These are phyloP conservation scores for Parotocinclus haroldoi DNA, from an alignment of 2,797 vertebrate species.

Conservation along the genomic window DNA sequence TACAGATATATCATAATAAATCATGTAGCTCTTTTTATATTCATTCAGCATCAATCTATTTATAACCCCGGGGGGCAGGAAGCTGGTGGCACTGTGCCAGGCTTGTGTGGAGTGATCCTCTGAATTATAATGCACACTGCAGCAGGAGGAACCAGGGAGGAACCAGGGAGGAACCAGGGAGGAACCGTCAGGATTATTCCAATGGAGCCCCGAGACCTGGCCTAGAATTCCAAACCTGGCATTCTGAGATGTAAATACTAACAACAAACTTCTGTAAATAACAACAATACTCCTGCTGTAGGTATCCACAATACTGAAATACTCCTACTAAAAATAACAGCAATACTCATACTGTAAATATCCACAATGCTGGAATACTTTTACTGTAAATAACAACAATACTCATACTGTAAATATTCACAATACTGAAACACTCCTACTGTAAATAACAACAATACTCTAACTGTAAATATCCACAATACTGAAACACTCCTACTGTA, in stretches of 20 bases:
- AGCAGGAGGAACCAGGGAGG: constrained; percentile 37
- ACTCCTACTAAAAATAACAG: no score
- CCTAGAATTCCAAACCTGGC: constrained; percentile 44
- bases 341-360: no score
- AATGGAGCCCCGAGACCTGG: constrained; percentile 30
- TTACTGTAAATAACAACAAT: no score
- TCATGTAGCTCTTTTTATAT: constrained; percentile 50
- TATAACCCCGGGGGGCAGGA: constrained; percentile 46
- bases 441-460: no score
- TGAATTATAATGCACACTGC: constrained; percentile 42
- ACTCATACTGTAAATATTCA: no score
- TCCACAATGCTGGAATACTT: no score
- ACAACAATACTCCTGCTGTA: no score
- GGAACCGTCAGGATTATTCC: constrained; percentile 66
- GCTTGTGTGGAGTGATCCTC: constrained; percentile 31
- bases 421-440: no score
- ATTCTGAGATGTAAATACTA: not conserved
- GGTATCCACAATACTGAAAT: no score
- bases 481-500: constrained; percentile 5
- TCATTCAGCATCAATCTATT: constrained; percentile 51
- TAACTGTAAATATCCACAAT: no score
- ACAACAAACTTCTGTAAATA: not conserved
- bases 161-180: constrained; percentile 48
- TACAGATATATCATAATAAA: constrained; percentile 53
- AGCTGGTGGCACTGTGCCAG: constrained; percentile 38